A percentile compares a stretch with the other conserved stretches of the same genome.
Conservation (phyloP, 2,888 invertebrate genomes). For the Acholoe squamosa region DNA sequence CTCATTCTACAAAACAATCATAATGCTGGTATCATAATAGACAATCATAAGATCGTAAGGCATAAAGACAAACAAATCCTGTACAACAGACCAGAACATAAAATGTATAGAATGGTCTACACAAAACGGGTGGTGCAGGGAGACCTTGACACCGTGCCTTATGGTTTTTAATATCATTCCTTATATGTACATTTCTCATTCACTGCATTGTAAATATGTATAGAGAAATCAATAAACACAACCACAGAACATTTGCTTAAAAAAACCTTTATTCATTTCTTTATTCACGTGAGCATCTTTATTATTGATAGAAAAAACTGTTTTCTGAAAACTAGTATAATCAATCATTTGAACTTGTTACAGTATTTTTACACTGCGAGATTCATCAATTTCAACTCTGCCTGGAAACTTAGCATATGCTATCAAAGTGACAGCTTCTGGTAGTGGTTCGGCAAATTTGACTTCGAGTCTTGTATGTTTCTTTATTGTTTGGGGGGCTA, state of each 20-base stretch:
- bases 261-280: neutral
- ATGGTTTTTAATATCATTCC: neutral
- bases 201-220: neutral
- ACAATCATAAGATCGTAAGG: neutral
- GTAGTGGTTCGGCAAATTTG: neutral
- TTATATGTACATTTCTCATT: neutral
- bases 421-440: neutral
- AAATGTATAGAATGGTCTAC: neutral
- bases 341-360: neutral
- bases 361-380: neutral
- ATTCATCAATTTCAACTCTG: neutral
- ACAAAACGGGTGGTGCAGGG: neutral
- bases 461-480: neutral
- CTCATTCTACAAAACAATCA: neutral
- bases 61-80: neutral
- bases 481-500: neutral
- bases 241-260: neutral
- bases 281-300: neutral
- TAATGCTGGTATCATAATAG: neutral
- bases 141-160: neutral
- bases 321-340: neutral
- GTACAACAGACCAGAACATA: neutral
- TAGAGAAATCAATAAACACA: neutral
- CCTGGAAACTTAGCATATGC: neutral
- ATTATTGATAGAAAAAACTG: neutral